Evolutionary conservation across 2,888 invertebrate genomes (phyloP), one percentile per base, ranked within the genome.

Genomic region (Malacosoma neustria): DNA sequence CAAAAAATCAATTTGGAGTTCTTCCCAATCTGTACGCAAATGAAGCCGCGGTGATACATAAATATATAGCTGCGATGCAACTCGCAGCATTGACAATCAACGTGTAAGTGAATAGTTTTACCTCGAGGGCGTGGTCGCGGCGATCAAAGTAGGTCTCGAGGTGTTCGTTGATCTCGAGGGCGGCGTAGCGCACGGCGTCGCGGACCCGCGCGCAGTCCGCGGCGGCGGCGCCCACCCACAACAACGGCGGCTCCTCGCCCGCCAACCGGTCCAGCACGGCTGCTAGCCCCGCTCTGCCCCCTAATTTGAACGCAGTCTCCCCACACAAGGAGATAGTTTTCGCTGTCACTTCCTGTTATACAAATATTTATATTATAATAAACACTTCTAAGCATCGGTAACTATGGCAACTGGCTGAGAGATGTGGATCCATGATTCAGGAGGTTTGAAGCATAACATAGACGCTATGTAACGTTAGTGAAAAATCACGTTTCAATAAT

Each of bases 141-240:
- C 95, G 90, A 71, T 98, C 97, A 52, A 96, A 92, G 70, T 96
- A 97, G 0, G 97, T 98, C 72, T 98, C 98, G 49, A 97, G 89
- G 72, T 98, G 98, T 61, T 98, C 98, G 57, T 96, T 95, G 48
- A 98, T 92, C 72, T 98, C 97, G 30, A 98, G 87, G 59, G 97
- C 92, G 46, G 94, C 93, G 70, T 94, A 97, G 35, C 95, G 90
- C 37, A 98, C 88, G 2, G 92, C 90, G 70, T 98, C 97, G 4
- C 93, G 89, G 5, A 97, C 87, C 38, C 91, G 87, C 9, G 91
- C 87, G 49, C 84, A 79, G 40, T 93, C 92, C 13, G 94, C 90
- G 5, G 92, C 89, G 12, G 91, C 89, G 1, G 93, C 87, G 40
- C 91, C 91, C 55, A 90, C 93, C 93, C 96, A 98, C 45, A 98